Evolutionary conservation across 2,797 vertebrate species (phyloP).

Genomic region (Channa striata): DNA sequence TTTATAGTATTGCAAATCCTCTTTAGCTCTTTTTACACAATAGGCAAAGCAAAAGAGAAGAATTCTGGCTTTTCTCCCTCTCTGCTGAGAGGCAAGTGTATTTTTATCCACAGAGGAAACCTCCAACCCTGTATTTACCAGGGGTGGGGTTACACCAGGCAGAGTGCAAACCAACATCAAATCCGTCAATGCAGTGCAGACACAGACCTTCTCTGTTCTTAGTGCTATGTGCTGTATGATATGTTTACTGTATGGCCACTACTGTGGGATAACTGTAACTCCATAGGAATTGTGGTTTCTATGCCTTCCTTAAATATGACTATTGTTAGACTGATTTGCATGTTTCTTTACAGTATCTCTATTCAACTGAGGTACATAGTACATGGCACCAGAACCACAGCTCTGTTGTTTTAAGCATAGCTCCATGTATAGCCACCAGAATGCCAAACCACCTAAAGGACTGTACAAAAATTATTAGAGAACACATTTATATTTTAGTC

Average conservation of each 20-base stretch:
- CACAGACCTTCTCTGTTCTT: constrained; percentile 70
- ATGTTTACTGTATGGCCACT: constrained; percentile 64
- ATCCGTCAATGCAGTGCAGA: constrained; percentile 63
- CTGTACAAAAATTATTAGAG: constrained; percentile 5
- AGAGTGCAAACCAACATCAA: constrained; percentile 68
- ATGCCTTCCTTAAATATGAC: constrained; percentile 37
- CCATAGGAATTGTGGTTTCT: constrained; percentile 58
- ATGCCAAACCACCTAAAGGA: constrained; percentile 5
- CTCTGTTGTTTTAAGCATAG: constrained; percentile 36
- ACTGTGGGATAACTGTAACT: constrained; percentile 61
- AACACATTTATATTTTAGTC: neutral
- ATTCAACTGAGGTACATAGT: constrained; percentile 21
- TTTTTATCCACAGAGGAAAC: constrained; percentile 83
- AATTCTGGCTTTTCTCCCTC: constrained; percentile 51
- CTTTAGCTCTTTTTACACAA: constrained; percentile 48
- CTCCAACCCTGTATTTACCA: constrained; percentile 85
- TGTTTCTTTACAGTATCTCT: constrained; percentile 22
- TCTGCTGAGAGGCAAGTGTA: constrained; percentile 72
- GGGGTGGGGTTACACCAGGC: constrained; percentile 82
- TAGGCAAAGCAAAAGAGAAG: constrained; percentile 38
- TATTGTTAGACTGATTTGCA: constrained; percentile 38
- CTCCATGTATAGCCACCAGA: constrained; percentile 6
- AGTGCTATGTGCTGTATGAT: constrained; percentile 42
- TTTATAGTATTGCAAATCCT: neutral
- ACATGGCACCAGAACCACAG: constrained; percentile 21